Percentiles rank a stretch among this genome's conserved stretches.
Evolutionary conservation across 2,888 invertebrate species (phyloP).

Genomic region (Sipunculus nudus): DNA sequence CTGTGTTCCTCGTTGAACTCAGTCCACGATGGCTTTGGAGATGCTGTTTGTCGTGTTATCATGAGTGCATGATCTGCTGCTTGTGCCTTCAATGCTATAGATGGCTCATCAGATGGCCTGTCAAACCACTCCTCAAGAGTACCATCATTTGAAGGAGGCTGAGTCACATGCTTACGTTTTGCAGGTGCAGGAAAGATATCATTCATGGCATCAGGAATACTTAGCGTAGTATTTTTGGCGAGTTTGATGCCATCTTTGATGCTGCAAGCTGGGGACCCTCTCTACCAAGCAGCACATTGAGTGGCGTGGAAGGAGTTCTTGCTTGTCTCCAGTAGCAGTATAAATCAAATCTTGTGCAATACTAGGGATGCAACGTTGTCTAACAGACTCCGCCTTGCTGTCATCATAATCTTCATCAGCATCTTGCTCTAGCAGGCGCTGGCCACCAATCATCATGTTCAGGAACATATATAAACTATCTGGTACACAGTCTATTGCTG

Average conservation of each 20-base stretch:
- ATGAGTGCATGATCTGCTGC: background rate
- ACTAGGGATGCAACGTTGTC: background rate
- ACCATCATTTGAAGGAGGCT: too few species aligned
- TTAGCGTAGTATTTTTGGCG: slow-evolving; percentile 5
- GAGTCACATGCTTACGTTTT: too few species aligned
- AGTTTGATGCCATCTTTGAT: slow-evolving; percentile 11
- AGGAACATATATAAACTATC: slow-evolving; percentile 21
- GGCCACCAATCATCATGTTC: slow-evolving; percentile 9
- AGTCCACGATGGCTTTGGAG: too few species aligned
- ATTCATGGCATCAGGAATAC: background rate
- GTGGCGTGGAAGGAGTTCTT: background rate
- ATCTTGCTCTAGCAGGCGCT: slow-evolving; percentile 1
- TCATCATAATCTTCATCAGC: slow-evolving; percentile 1
- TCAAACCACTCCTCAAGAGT: too few species aligned
- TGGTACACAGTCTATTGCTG: slow-evolving; percentile 6
- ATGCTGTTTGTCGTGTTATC: too few species aligned
- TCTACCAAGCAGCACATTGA: too few species aligned
- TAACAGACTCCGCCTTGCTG: background rate
- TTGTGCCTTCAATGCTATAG: background rate
- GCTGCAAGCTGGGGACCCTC: background rate
- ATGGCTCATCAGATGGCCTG: too few species aligned
- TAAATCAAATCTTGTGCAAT: too few species aligned
- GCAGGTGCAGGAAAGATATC: too few species aligned
- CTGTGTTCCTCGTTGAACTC: too few species aligned
- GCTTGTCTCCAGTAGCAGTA: too few species aligned